A percentile compares a stretch with the other conserved stretches of the same genome.
These are phyloP conservation scores for Tenodera sinensis DNA, from an alignment of 2,888 invertebrate species.

Conservation along the genomic window DNA sequence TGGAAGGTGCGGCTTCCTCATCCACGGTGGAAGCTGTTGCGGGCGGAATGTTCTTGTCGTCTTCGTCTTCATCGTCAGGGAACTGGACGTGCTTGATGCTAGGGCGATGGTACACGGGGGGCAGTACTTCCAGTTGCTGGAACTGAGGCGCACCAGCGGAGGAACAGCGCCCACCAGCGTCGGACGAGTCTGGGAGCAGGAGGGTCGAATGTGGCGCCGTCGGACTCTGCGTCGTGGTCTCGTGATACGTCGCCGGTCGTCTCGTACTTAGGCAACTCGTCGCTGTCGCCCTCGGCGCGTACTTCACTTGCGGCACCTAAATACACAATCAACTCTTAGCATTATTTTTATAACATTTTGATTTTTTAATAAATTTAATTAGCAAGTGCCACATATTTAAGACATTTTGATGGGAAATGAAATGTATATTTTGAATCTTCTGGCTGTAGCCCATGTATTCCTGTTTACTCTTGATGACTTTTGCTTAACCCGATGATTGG, in stretches of 20 bases:
- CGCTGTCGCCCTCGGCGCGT: conserved; percentile 51
- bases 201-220: conserved; percentile 49
- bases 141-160: neutral
- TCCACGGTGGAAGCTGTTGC: neutral
- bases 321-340: neutral
- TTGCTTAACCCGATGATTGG: too few species aligned
- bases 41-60: neutral
- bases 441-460: too few species aligned
- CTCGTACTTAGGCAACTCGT: conserved; percentile 53
- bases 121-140: neutral
- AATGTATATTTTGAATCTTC: too few species aligned
- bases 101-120: conserved; percentile 47
- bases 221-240: conserved; percentile 52
- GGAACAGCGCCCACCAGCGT: neutral
- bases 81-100: conserved; percentile 68
- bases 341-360: too few species aligned
- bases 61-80: conserved; percentile 54
- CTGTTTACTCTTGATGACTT: too few species aligned
- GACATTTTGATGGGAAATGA: too few species aligned
- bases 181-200: conserved; percentile 34
- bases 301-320: conserved; percentile 53
- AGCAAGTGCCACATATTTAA: too few species aligned
- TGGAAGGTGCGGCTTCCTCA: neutral
- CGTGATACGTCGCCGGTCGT: conserved; percentile 46
- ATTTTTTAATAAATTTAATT: too few species aligned